Evolutionary conservation across 2,113 vertebrate species (phyloP), one percentile per base, ranked within the genome.

Genomic region (Oriolus oriolus): DNA sequence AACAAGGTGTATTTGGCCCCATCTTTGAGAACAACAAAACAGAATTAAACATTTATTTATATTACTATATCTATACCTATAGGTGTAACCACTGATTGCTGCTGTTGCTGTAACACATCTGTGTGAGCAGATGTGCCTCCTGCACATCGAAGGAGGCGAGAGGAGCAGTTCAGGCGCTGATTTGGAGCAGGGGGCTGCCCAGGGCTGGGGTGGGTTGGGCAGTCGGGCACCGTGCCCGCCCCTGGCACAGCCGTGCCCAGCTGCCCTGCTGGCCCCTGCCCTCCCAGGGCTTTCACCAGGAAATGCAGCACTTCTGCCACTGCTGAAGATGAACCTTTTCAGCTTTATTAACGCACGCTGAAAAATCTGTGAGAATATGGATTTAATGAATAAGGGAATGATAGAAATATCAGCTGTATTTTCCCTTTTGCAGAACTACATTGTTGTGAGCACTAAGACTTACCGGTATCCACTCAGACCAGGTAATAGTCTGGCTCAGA

Each of bases 181-280:
- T 41, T 19, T 22, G n/a, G 42, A 42, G n/a, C 6, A 4, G 30
- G 39, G 1, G 19, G 33, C 54, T 42, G 60, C 27, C 26, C 37
- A 2, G 61, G 61, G 39, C 61, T 31, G 61, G 39, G 28, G 6
- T 21, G 60, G 60, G 37, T 7, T 30, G 60, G 37, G 59, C 26
- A 41, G 26, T 28, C 5, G 16, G 26, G 22, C 6, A 1, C n/a
- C 7, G 21, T 35, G 37, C 30, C 30, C 5, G 2, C 26, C 4
- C 2, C 31, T 23, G 7, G 16, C 65, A 37, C 28, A 44, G 7
- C 28, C 3, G 1, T n/a, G 37, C 28, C 6, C 13, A 2, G n/a
- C 30, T 7, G 3, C 63, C 31, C 28, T 0, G 0, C 35, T 7
- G n/a, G 20, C 54, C 42, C 54, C 49, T 4, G 1, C 50, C n/a